Conservation (phyloP, 1,140 invertebrate species). For the Eumaeus atala region DNA sequence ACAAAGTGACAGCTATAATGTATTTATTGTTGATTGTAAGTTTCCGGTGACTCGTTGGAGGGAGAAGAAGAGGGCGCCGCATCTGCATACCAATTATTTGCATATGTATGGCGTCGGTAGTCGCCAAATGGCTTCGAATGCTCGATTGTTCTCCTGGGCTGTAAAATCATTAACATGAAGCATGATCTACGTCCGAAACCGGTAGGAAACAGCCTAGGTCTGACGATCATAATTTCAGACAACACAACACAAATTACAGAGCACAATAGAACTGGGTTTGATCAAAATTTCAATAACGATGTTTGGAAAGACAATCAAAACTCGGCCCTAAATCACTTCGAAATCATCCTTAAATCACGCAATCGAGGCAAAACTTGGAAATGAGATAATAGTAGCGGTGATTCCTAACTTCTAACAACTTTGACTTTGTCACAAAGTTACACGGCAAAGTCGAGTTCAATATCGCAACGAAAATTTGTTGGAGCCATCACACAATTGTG, state of each 20-base stretch:
- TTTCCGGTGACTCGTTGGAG: too few species aligned
- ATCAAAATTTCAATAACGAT: constrained; percentile 9
- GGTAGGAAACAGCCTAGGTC: too few species aligned
- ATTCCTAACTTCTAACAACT: constrained; percentile 16
- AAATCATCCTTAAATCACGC: constrained; percentile 18
- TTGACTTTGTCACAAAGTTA: constrained; percentile 16
- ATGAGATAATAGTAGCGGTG: constrained; percentile 20
- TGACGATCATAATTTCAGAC: background rate
- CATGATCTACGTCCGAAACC: too few species aligned
- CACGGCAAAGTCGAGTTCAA: constrained; percentile 11
- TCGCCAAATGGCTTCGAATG: too few species aligned
- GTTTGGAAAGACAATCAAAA: constrained; percentile 19
- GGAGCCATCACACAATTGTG: constrained; percentile 3
- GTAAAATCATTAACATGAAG: too few species aligned
- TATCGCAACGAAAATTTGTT: constrained; percentile 18
- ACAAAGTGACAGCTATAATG: too few species aligned
- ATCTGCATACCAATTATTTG: too few species aligned
- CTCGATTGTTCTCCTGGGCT: too few species aligned
- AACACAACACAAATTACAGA: background rate
- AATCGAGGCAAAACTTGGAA: constrained; percentile 14
- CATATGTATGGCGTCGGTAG: too few species aligned
- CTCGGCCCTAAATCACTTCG: constrained; percentile 15
- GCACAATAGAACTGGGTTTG: constrained; percentile 1
- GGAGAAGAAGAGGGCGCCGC: too few species aligned
- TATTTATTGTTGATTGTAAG: too few species aligned